Evolutionary conservation across 2,888 invertebrate species (phyloP).

Genomic region (Cephus sareptanus): DNA sequence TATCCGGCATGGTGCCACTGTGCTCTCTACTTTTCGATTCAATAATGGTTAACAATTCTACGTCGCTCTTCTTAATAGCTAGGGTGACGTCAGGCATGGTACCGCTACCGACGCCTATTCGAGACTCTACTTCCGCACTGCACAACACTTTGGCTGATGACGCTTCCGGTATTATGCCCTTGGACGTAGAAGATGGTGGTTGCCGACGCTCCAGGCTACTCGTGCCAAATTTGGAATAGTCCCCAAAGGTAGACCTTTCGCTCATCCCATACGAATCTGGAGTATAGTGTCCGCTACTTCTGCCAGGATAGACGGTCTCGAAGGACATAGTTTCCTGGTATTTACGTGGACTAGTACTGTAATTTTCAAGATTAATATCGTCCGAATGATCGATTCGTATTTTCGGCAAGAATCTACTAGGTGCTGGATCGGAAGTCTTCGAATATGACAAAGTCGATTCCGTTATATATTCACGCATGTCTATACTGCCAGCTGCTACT

Average conservation of each 20-base stretch:
- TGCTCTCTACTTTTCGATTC: constrained; percentile 36
- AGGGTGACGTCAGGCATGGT: constrained; percentile 62
- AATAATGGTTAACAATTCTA: constrained; percentile 33
- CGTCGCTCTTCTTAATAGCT: constrained; percentile 48
- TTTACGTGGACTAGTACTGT: constrained; percentile 67
- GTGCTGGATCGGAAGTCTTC: constrained; percentile 35
- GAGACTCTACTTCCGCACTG: constrained; percentile 58
- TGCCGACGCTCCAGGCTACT: background rate
- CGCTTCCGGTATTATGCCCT: background rate
- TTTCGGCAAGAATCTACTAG: constrained; percentile 49
- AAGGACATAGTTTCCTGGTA: constrained; percentile 51
- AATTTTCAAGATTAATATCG: constrained; percentile 66
- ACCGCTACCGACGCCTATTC: constrained; percentile 34
- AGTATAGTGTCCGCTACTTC: constrained; percentile 7
- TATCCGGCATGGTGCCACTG: constrained; percentile 55
- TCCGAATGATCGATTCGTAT: constrained; percentile 55
- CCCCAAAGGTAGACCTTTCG: constrained; percentile 29
- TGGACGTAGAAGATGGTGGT: background rate
- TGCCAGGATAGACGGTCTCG: constrained; percentile 7
- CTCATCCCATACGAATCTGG: constrained; percentile 26
- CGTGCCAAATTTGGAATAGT: constrained; percentile 25
- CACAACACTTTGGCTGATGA: constrained; percentile 52
- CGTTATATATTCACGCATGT: constrained; percentile 54
- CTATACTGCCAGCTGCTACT: constrained; percentile 54
- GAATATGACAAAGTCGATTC: constrained; percentile 31